phyloP scores from a whole-genome alignment of 2,113 vertebrate genomes.

The Plotosus lineatus region DNA sequence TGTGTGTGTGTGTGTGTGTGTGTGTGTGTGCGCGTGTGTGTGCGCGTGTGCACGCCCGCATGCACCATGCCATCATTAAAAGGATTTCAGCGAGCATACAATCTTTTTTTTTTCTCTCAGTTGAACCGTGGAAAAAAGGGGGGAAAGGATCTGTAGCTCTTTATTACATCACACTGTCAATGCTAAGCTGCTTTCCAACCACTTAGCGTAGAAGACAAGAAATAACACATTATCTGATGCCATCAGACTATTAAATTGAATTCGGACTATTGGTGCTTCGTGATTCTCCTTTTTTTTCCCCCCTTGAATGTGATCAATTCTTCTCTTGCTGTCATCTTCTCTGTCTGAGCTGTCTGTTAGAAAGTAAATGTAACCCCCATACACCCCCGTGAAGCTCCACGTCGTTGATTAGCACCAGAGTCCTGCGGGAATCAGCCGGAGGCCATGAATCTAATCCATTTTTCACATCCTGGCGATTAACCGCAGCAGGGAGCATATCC shows the following conservation, averaged over 20 bases:
- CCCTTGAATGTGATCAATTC: background rate
- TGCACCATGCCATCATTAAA: constrained; percentile 51
- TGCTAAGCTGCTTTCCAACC: constrained; percentile 4
- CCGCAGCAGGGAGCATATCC: constrained; percentile 63
- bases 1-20: background rate
- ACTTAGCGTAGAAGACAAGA: constrained; percentile 11
- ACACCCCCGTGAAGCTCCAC: constrained; percentile 8
- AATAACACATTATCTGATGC: constrained; percentile 7
- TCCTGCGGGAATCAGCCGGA: constrained; percentile 53
- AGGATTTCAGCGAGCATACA: constrained; percentile 32
- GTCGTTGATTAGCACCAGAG: constrained; percentile 53
- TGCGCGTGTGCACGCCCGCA: too few relatives aligned
- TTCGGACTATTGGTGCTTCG: background rate
- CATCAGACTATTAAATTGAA: background rate
- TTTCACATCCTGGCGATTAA: constrained; percentile 69
- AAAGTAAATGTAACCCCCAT: constrained; percentile 7
- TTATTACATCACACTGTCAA: constrained; percentile 25
- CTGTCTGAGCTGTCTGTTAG: background rate
- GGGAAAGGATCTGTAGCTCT: constrained; percentile 32
- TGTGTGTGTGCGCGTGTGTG: too few relatives aligned
- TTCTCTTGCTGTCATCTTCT: background rate
- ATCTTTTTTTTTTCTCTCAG: constrained; percentile 18
- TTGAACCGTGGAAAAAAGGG: constrained; percentile 19
- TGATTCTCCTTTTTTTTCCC: background rate
- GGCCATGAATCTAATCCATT: constrained; percentile 64